Base-by-base conservation (phyloP, 2,113 vertebrate genomes). In the Xiphorhynchus elegans region DNA sequence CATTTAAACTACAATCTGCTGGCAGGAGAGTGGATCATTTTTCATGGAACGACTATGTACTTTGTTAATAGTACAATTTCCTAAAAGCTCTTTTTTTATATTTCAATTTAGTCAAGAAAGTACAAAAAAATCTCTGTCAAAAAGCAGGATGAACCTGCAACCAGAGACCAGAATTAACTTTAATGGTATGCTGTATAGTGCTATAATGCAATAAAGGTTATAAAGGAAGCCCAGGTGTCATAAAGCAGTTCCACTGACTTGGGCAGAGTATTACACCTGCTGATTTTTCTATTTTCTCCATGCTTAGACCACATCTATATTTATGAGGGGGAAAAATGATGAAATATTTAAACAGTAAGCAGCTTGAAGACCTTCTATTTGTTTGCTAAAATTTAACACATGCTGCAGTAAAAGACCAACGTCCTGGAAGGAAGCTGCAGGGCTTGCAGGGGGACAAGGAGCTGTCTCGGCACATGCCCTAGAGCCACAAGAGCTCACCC, bases 301-400 rank as follows among this genome's bases (percentile, higher is more conserved):
- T 60, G 62, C 59, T 91, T 74, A 33, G 63, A 37, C 47, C 52
- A 47, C 2, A 11, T 89, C 40, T 93, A 58, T 92, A 93, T 93
- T 95, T 95, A 89, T 68, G 94, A 75, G 35, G 24, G 50, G 2
- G 3, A 0, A 16, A 35, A 80, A 52, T 9, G 26, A 95, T 96
- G 82, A 96, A 96, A 96, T 94, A 97, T 95, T 96, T 89, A 96
- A 78, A 68, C 46, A 69, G 63, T 60, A 84, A 91, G 84, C 81
- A 85, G 63, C 75, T 73, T 39, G 86, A 88, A 92, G 62, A 77
- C 42, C 11, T 80, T 74, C 56, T 80, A 46, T 96, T 94, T 95
- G 91, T 90, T 96, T 95, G 83, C 91, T 91, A 66, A 78, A 95
- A 87, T 89, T 87, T 74, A 95, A 81, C 83, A 60, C 58, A 68